Percentiles rank a stretch among this genome's conserved stretches.
Conservation (phyloP, 2,113 vertebrate species). For the Malurus cyaneus region DNA sequence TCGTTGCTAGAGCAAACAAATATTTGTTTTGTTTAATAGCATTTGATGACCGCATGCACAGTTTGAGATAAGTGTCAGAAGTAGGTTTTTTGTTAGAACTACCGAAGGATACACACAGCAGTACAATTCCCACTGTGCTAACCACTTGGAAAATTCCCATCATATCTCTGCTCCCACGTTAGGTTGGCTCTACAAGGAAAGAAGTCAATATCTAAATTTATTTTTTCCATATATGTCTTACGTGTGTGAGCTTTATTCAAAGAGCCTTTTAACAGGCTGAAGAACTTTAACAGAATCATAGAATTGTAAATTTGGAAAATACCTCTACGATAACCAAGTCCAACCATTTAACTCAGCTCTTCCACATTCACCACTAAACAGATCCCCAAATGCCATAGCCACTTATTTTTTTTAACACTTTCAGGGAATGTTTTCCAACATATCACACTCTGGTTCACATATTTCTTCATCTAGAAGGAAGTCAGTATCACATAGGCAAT, state of each 20-base stretch:
- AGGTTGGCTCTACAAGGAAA: neutral
- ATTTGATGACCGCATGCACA: neutral
- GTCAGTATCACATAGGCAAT: neutral
- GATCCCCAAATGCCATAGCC: neutral
- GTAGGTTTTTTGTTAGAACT: neutral
- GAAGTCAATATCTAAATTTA: neutral
- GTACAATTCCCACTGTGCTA: neutral
- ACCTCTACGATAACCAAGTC: rapidly evolving
- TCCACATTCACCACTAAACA: neutral
- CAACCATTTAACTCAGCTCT: neutral
- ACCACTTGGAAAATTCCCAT: neutral
- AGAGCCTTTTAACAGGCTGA: neutral
- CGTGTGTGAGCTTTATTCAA: neutral
- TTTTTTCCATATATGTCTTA: neutral
- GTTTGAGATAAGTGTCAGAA: neutral
- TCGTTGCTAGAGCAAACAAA: neutral
- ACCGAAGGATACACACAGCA: neutral
- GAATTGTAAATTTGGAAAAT: neutral
- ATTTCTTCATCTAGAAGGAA: neutral
- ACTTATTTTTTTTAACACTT: neutral
- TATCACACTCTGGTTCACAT: neutral
- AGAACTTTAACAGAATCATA: neutral
- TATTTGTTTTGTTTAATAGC: neutral
- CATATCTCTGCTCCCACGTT: neutral
- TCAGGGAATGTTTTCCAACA: neutral